A percentile compares a stretch with the other conserved stretches of the same genome.
These are phyloP conservation scores for Xestobium rufovillosum DNA, from an alignment of 2,888 invertebrate genomes.

Conservation along the genomic window DNA sequence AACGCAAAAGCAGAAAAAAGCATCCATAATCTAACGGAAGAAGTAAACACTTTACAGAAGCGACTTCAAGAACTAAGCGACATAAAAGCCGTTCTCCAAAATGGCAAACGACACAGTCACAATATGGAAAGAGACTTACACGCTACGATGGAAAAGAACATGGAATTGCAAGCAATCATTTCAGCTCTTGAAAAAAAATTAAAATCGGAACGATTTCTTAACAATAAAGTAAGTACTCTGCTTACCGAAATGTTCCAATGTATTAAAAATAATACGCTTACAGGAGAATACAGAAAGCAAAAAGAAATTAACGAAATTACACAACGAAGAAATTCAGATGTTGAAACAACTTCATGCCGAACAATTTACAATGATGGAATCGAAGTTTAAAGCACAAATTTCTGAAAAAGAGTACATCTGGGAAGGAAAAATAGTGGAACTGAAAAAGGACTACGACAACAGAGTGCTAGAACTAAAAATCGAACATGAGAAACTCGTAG, in stretches of 20 bases:
- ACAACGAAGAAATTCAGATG: neutral
- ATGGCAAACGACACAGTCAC: neutral
- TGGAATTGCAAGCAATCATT: neutral
- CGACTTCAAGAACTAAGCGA: constrained; percentile 12
- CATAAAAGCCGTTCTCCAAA: neutral
- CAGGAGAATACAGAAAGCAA: neutral
- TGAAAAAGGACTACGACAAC: neutral
- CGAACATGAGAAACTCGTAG: neutral
- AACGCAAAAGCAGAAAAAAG: constrained; percentile 13
- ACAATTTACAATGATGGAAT: neutral
- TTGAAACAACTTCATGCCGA: neutral
- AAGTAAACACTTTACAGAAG: constrained; percentile 14
- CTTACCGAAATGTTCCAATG: too few species aligned
- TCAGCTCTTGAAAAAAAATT: neutral
- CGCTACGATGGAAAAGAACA: neutral
- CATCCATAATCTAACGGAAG: constrained; percentile 11
- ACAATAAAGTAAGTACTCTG: too few species aligned
- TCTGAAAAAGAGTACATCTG: neutral
- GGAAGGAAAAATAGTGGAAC: neutral
- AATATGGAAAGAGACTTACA: neutral
- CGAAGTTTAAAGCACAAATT: neutral
- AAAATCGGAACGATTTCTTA: too few species aligned
- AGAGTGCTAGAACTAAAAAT: neutral
- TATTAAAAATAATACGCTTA: neutral
- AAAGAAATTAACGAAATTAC: neutral